Evolutionary conservation across 2,113 vertebrate genomes (phyloP), one percentile per base, ranked within the genome.

Genomic region (Caracal caracal): DNA sequence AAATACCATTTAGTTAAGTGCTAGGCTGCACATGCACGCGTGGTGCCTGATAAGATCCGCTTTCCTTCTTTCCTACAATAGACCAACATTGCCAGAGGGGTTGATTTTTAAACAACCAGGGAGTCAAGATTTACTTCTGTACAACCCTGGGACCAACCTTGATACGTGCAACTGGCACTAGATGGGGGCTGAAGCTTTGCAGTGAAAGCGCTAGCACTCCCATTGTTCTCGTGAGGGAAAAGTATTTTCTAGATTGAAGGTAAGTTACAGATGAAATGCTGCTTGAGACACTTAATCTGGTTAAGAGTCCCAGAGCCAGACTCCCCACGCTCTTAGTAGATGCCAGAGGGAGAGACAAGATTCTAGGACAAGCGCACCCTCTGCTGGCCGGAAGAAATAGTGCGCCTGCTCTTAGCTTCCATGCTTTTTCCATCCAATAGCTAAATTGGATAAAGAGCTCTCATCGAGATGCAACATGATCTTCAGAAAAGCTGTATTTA

Each of bases 401-500:
- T 17, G 53, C 8, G 9, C 19, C 49, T 65, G 40, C 24, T 37
- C 56, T 24, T 30, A 12, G 22, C 11, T 28, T 8, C 0, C 11
- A 40, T 37, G 35, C 4, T 24, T 87, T 90, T 70, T 4, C 73
- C 3, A 33, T 79, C 65, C 63, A 82, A 79, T 19, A 12, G 43
- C 59, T 87, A 15, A 43, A 65, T 1, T 10, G 40, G 53, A 82
- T 43, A 49, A 59, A 83, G 63, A 63, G 13, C 8, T 15, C 28
- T 40, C 49, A 13, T n/a, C 1, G 1, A 88, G 92, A 40, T 0
- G 10, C 28, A 65, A 33, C 53, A 33, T 37, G 43, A 28, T 66
- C 65, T 97, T 95, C 71, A 94, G 88, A 51, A 96, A 96, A 85
- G 56, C 11, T 10, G 13, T 40, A 59, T 70, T 94, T 97, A 10